Evolutionary conservation across 1,140 invertebrate species (phyloP).

Genomic region (Sycobia sp.): DNA sequence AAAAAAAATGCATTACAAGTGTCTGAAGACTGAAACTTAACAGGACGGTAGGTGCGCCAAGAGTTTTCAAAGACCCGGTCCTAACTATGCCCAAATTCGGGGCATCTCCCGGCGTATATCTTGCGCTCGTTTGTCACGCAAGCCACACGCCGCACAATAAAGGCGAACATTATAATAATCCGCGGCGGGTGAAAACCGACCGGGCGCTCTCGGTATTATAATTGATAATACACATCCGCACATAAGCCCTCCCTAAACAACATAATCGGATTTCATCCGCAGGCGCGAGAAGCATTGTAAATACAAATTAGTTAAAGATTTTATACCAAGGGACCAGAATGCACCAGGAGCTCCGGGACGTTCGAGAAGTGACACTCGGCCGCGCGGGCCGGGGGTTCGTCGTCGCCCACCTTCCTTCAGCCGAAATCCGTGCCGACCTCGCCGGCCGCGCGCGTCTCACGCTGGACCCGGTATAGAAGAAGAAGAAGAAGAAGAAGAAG

Average conservation of each 20-base stretch:
- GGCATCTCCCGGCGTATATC: no score
- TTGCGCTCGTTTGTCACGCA: no score
- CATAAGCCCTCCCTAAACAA: no score
- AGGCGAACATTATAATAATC: no score
- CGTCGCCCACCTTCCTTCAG: neutral
- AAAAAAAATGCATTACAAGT: conserved; percentile 3
- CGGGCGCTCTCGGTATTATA: no score
- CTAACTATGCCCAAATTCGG: no score
- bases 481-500: neutral
- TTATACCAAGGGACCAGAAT: conserved; percentile 46
- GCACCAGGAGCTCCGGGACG: conserved; percentile 34
- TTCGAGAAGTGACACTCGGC: conserved; percentile 22
- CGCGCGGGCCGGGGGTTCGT: neutral
- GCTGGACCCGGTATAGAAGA: no score
- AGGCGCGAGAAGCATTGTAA: conserved; percentile 55
- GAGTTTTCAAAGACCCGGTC: conserved; percentile 1
- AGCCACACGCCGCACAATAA: no score
- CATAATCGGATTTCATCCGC: conserved; percentile 39
- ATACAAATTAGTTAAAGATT: conserved; percentile 60
- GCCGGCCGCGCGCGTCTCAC: no score
- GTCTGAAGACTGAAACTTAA: conserved; percentile 17
- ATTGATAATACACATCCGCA: no score
- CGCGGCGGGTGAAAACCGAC: no score
- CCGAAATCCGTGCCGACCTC: neutral
- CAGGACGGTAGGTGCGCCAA: conserved; percentile 37